A percentile compares a stretch with the other conserved stretches of the same genome.
Conservation (phyloP, 2,797 vertebrate species). For the Macrochelys suwanniensis region DNA sequence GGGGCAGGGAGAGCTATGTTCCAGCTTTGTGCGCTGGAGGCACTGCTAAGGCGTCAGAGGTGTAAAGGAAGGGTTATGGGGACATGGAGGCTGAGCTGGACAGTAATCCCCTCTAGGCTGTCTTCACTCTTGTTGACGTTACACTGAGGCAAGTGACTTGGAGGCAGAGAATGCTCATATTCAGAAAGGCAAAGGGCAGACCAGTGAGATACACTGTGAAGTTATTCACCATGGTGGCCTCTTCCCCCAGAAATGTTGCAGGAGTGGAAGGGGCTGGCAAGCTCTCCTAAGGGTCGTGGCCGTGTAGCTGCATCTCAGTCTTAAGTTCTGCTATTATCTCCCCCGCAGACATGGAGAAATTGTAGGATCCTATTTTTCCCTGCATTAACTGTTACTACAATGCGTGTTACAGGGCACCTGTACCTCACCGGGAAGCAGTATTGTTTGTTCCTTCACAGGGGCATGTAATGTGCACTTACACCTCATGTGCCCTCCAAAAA, state of each 20-base stretch:
- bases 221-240: neutral
- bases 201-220: neutral
- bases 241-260: neutral
- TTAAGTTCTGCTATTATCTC: neutral
- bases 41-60: neutral
- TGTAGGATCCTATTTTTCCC: neutral
- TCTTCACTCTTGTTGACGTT: neutral
- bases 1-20: neutral
- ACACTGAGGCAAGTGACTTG: neutral
- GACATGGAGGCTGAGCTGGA: neutral
- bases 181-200: neutral
- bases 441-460: too few relatives aligned
- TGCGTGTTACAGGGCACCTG: neutral
- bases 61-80: neutral
- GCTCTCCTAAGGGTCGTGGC: neutral
- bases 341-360: neutral
- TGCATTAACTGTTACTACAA: neutral
- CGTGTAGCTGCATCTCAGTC: neutral
- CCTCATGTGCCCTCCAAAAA: neutral
- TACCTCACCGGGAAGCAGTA: neutral
- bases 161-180: too few relatives aligned
- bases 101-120: neutral
- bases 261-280: neutral
- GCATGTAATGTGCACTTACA: neutral
- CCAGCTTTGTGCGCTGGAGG: neutral